These are phyloP conservation scores for Euproctis similis DNA, from an alignment of 2,888 invertebrate species.

Conservation along the genomic window DNA sequence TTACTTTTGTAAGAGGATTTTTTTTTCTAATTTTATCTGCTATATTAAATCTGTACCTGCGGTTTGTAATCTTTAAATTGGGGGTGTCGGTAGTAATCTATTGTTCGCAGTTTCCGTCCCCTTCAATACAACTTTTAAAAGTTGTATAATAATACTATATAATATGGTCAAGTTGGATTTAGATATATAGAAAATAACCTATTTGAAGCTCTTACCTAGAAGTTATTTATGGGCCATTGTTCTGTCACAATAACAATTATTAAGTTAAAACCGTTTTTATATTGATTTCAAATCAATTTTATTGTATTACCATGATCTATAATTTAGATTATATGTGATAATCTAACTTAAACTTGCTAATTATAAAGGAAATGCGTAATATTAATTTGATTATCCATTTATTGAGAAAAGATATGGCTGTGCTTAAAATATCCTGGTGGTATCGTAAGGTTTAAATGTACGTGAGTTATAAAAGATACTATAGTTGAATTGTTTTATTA, in stretches of 20 bases:
- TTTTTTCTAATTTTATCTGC: slow-evolving; percentile 28
- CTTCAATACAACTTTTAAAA: too few relatives aligned
- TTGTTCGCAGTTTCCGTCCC: neutral
- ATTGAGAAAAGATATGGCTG: slow-evolving; percentile 6
- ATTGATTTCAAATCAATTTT: slow-evolving; percentile 8
- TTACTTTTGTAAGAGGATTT: slow-evolving; percentile 49
- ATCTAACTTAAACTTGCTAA: slow-evolving; percentile 14
- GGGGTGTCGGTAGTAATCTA: slow-evolving; percentile 2
- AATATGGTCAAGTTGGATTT: too few relatives aligned
- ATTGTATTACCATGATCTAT: slow-evolving; percentile 13
- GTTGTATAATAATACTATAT: too few relatives aligned
- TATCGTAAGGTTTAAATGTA: slow-evolving; percentile 25
- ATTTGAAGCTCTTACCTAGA: too few relatives aligned
- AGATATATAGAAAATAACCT: too few relatives aligned
- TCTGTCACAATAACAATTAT: too few relatives aligned
- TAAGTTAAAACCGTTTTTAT: slow-evolving; percentile 11
- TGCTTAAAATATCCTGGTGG: too few relatives aligned
- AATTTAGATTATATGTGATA: slow-evolving; percentile 9
- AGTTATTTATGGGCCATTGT: too few relatives aligned
- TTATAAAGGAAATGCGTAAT: slow-evolving; percentile 9
- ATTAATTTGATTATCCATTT: slow-evolving; percentile 10
- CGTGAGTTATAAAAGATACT: slow-evolving; percentile 50
- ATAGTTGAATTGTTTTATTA: slow-evolving; percentile 68
- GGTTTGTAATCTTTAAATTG: slow-evolving; percentile 40
- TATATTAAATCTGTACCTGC: slow-evolving; percentile 37